Conservation (phyloP, 1,140 invertebrate species). For the Protaetia brevitarsis region DNA sequence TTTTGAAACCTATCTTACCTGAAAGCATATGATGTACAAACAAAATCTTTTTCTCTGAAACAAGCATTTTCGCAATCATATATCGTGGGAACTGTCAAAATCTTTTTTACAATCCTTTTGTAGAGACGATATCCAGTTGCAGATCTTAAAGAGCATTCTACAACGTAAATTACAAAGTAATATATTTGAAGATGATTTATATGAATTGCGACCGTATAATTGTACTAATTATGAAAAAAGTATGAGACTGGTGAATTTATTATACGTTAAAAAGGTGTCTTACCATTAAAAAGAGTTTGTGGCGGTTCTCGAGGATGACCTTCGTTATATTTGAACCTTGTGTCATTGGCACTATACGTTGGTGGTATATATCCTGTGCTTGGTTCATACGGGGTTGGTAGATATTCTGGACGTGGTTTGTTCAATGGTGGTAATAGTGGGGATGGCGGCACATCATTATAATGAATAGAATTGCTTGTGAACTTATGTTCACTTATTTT, state of each 20-base stretch:
- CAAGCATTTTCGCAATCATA: constrained; percentile 73
- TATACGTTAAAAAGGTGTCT: too few relatives aligned
- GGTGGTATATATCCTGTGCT: constrained; percentile 22
- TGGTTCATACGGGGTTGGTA: background rate
- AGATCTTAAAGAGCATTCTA: constrained; percentile 71
- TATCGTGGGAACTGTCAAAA: constrained; percentile 61
- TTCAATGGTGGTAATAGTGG: constrained; percentile 19
- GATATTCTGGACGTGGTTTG: background rate
- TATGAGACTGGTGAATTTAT: too few relatives aligned
- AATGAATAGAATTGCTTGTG: background rate
- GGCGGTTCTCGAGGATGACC: background rate
- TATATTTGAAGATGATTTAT: background rate
- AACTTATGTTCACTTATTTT: constrained; percentile 23
- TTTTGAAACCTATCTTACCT: constrained; percentile 52
- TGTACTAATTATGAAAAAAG: too few relatives aligned
- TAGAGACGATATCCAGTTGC: constrained; percentile 69
- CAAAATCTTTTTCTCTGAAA: constrained; percentile 65
- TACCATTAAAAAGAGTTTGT: background rate
- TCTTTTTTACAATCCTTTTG: constrained; percentile 61
- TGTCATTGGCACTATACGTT: background rate
- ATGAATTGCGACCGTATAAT: too few relatives aligned
- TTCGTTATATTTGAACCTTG: background rate
- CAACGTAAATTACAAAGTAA: constrained; percentile 31
- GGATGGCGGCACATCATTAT: background rate
- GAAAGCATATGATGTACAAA: constrained; percentile 72